Evolutionary conservation across 2,113 vertebrate genomes (phyloP).

Genomic region (Mormoops blainvillei): DNA sequence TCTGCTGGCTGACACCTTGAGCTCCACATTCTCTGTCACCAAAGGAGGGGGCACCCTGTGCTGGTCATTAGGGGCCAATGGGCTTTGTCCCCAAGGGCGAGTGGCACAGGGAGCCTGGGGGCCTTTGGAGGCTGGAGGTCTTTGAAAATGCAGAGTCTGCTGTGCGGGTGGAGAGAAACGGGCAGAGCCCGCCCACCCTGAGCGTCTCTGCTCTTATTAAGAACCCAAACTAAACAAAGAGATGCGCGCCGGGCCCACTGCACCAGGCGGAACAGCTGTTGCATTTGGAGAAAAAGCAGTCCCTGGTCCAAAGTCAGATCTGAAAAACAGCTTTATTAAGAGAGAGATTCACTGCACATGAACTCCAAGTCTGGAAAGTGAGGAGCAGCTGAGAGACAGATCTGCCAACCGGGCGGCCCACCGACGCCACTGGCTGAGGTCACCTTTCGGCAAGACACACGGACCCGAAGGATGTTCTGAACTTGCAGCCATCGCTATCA

Average conservation of each 20-base stretch:
- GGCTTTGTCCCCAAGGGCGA: not conserved
- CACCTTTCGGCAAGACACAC: slow-evolving; percentile 16
- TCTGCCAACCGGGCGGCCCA: slow-evolving; percentile 17
- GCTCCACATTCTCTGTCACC: slow-evolving; percentile 9
- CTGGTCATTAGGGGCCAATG: slow-evolving; percentile 40
- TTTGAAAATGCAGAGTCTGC: not conserved
- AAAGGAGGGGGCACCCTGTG: not conserved
- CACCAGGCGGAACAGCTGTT: slow-evolving; percentile 66
- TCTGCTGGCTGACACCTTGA: slow-evolving; percentile 40
- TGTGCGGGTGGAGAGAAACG: not conserved
- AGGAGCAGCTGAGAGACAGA: slow-evolving; percentile 51
- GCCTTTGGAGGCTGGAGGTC: not conserved
- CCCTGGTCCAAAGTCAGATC: slow-evolving; percentile 68
- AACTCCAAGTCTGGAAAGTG: slow-evolving; percentile 29
- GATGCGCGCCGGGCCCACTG: slow-evolving; percentile 41
- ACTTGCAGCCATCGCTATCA: not conserved
- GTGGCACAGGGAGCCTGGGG: not conserved
- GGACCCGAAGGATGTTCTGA: not conserved
- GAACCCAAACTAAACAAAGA: slow-evolving; percentile 66
- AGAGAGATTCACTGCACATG: slow-evolving; percentile 49
- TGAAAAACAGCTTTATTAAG: slow-evolving; percentile 70
- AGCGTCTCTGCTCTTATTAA: slow-evolving; percentile 33
- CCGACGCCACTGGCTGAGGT: slow-evolving; percentile 9
- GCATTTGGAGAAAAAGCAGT: slow-evolving; percentile 60
- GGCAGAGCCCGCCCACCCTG: not conserved